A percentile compares a stretch with the other conserved stretches of the same genome.
phyloP scores from a whole-genome alignment of 1,140 invertebrate species.

The Drosophila bifasciata region DNA sequence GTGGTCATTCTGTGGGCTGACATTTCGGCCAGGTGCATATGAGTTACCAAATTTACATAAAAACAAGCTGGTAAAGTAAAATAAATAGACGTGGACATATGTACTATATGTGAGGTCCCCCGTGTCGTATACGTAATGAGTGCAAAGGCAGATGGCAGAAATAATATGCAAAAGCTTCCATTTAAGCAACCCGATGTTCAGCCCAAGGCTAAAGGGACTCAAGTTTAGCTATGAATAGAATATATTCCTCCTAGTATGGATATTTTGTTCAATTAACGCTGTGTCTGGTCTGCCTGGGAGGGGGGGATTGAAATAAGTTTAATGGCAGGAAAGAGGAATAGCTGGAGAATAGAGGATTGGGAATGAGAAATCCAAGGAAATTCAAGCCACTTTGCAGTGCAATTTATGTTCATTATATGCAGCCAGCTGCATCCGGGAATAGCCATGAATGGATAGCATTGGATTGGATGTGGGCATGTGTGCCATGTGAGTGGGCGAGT shows the following conservation, averaged over 20 bases:
- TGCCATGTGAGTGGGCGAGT: constrained; percentile 13
- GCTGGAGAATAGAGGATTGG: constrained; percentile 6
- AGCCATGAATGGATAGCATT: neutral
- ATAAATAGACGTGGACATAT: neutral
- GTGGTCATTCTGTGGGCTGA: constrained; percentile 19
- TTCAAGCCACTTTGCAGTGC: constrained; percentile 27
- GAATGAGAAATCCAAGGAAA: constrained; percentile 5
- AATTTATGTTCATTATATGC: constrained; percentile 66
- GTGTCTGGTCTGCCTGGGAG: neutral
- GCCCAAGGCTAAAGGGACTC: constrained; percentile 9
- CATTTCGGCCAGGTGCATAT: constrained; percentile 24
- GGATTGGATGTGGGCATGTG: constrained; percentile 1
- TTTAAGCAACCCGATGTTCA: constrained; percentile 15
- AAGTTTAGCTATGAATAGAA: constrained; percentile 1
- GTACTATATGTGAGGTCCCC: neutral
- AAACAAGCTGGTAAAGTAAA: neutral
- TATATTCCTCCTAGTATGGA: constrained; percentile 1
- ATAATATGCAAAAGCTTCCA: constrained; percentile 5
- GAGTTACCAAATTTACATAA: constrained; percentile 3
- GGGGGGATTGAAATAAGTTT: constrained; percentile 36
- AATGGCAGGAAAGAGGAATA: constrained; percentile 1
- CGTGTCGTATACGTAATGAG: neutral
- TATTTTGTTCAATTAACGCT: constrained; percentile 42
- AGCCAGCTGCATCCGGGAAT: constrained; percentile 17
- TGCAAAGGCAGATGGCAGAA: neutral